phyloP scores from a whole-genome alignment of 1,140 invertebrate genomes.

The Sminthurinus signatus region DNA sequence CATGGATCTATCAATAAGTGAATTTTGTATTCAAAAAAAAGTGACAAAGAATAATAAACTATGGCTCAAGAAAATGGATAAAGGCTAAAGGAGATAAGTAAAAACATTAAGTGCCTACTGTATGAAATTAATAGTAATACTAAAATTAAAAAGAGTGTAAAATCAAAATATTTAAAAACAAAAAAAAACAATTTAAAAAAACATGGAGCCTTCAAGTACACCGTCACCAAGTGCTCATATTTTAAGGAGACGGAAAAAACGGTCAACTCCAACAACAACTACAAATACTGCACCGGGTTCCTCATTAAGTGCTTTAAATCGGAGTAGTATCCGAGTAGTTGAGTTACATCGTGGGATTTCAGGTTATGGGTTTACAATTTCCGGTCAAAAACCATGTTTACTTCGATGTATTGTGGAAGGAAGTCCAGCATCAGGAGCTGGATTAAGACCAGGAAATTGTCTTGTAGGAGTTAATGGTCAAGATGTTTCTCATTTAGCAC shows the following conservation, averaged over 20 bases:
- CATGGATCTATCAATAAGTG: no score
- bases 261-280: slow-evolving; percentile 26
- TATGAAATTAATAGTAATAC: no score
- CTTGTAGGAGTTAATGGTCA: slow-evolving; percentile 83
- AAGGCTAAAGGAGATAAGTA: no score
- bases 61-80: no score
- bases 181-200: background rate
- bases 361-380: slow-evolving; percentile 87
- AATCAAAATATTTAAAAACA: no score
- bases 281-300: slow-evolving; percentile 25
- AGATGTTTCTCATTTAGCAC: slow-evolving; percentile 78
- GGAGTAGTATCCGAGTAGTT: slow-evolving; percentile 63
- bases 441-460: slow-evolving; percentile 82
- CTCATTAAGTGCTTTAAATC: slow-evolving; percentile 33
- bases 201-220: slow-evolving; percentile 25
- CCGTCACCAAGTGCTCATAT: slow-evolving; percentile 25
- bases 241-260: slow-evolving; percentile 32
- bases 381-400: slow-evolving; percentile 85
- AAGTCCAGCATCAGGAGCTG: slow-evolving; percentile 75
- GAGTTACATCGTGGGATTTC: slow-evolving; percentile 74
- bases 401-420: slow-evolving; percentile 77
- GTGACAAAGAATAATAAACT: no score
- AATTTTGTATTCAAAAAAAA: no score
- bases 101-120: no score
- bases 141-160: no score